These are phyloP conservation scores for Leptonema lineaticorne DNA, from an alignment of 1,140 invertebrate genomes.

Conservation along the genomic window DNA sequence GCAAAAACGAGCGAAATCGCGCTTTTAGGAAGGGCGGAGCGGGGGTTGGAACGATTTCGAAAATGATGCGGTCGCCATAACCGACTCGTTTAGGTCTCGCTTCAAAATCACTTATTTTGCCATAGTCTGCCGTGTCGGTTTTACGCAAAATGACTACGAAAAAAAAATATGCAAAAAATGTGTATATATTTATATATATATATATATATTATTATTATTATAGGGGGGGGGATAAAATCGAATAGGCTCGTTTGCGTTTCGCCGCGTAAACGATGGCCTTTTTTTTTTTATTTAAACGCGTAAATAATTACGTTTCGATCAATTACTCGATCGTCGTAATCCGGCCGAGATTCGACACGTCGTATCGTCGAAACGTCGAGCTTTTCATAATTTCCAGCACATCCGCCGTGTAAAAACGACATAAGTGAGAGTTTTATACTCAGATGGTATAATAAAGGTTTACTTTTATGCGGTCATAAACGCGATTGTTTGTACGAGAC, in stretches of 20 bases:
- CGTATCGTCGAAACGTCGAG: background rate
- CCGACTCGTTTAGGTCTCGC: background rate
- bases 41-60: background rate
- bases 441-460: conserved; percentile 55
- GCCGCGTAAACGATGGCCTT: no score
- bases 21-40: background rate
- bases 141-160: background rate
- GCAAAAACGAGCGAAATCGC: background rate
- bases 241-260: no score
- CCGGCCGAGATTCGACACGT: conserved; percentile 38
- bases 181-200: background rate
- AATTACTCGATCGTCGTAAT: conserved; percentile 13
- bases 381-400: conserved; percentile 38
- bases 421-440: conserved; percentile 57
- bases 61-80: conserved; percentile 1
- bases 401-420: conserved; percentile 49
- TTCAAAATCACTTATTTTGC: conserved; percentile 15
- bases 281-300: no score
- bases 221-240: no score
- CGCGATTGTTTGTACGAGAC: conserved; percentile 53
- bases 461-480: conserved; percentile 59
- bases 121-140: background rate
- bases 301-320: background rate
- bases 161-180: background rate
- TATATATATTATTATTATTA: no score